Conservation (phyloP, 2,113 vertebrate genomes). For the Turnix velox region DNA sequence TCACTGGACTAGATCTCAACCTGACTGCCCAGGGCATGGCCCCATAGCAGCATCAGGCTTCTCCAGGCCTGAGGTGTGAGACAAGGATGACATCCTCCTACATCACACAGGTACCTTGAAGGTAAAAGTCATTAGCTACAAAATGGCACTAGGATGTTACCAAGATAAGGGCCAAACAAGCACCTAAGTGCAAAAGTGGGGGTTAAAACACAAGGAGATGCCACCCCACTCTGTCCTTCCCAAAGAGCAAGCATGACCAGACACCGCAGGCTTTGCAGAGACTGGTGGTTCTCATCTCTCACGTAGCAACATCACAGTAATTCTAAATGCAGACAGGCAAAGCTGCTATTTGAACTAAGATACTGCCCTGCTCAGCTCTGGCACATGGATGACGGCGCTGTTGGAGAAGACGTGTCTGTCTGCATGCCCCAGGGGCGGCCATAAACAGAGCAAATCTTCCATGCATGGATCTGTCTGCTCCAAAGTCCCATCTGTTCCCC, state of each 20-base stretch:
- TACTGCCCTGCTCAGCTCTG: neutral
- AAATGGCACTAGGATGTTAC: neutral
- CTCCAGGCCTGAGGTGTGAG: neutral
- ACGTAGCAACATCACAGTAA: neutral
- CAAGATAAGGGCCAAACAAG: neutral
- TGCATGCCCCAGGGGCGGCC: neutral
- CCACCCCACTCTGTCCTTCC: neutral
- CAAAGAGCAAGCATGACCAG: neutral
- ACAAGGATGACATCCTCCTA: neutral
- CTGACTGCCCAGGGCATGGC: neutral
- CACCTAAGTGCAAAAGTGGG: too few species aligned
- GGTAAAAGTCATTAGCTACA: neutral
- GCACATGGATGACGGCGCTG: neutral
- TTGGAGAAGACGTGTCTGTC: neutral
- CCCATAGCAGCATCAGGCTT: neutral
- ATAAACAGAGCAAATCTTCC: neutral
- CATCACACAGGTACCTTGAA: accelerated
- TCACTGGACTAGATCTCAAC: neutral
- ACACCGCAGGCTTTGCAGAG: neutral
- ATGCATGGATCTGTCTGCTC: neutral
- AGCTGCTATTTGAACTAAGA: neutral
- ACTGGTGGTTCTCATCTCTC: neutral
- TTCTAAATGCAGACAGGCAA: neutral
- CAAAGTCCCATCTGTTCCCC: conserved; percentile 18
- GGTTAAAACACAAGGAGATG: neutral